Evolutionary conservation across 2,888 invertebrate species (phyloP).

Genomic region (Epinotia bilunana): DNA sequence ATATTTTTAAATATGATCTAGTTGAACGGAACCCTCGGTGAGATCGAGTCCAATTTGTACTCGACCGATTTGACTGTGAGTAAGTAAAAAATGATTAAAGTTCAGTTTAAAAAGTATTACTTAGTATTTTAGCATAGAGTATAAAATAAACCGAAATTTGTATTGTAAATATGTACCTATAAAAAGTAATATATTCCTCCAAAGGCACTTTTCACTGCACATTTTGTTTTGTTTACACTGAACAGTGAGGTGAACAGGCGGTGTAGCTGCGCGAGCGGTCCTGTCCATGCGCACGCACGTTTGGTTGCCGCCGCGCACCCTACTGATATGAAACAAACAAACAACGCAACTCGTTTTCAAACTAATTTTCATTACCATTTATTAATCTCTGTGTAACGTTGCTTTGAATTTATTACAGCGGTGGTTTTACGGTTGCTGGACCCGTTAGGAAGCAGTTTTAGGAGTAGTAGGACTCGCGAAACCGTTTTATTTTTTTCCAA

Average conservation of each 20-base stretch:
- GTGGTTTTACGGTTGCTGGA: not conserved
- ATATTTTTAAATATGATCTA: too few relatives aligned
- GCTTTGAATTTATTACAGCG: not conserved
- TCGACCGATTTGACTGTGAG: too few relatives aligned
- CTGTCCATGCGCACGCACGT: slow-evolving; percentile 36
- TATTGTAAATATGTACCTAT: slow-evolving; percentile 17
- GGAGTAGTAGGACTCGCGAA: not conserved
- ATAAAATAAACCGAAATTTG: not conserved
- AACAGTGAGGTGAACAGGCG: not conserved
- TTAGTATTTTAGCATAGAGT: not conserved
- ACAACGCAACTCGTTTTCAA: slow-evolving; percentile 8
- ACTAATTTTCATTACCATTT: slow-evolving; percentile 38
- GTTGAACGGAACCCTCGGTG: too few relatives aligned
- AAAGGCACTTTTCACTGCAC: slow-evolving; percentile 32
- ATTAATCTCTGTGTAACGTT: not conserved
- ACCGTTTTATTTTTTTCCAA: too few relatives aligned
- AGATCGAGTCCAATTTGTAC: too few relatives aligned
- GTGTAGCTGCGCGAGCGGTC: slow-evolving; percentile 16
- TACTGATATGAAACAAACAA: slow-evolving; percentile 39
- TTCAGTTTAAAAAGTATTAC: too few relatives aligned
- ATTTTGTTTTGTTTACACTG: slow-evolving; percentile 35
- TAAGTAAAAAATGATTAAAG: too few relatives aligned
- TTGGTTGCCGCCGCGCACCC: slow-evolving; percentile 44
- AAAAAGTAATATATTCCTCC: slow-evolving; percentile 15
- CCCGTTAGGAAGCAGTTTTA: not conserved